Conservation (phyloP, 2,888 invertebrate species). For the Cremastinae sp. region DNA sequence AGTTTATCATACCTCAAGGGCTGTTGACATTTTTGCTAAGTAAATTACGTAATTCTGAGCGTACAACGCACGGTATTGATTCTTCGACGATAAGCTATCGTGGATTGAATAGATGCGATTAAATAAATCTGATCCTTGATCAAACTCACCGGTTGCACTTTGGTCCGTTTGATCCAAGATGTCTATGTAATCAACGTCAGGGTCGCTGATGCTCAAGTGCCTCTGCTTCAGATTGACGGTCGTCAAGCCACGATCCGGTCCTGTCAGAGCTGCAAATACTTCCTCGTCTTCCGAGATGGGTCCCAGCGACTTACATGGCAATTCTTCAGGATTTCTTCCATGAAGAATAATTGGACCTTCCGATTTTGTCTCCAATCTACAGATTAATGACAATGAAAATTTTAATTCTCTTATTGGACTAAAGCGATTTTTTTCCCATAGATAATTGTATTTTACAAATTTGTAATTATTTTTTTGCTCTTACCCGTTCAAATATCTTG, state of each 20-base stretch:
- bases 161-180: conserved; percentile 80
- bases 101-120: neutral
- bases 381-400: conserved; percentile 21
- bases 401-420: conserved; percentile 17
- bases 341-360: conserved; percentile 84
- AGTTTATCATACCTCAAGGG: conserved; percentile 12
- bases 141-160: conserved; percentile 70
- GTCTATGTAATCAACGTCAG: conserved; percentile 88
- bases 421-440: too few relatives aligned
- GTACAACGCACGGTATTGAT: neutral
- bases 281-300: conserved; percentile 81
- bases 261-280: conserved; percentile 88
- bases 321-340: conserved; percentile 87
- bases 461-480: conserved; percentile 61
- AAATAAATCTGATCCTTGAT: neutral
- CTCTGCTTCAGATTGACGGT: conserved; percentile 86
- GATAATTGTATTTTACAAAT: too few relatives aligned
- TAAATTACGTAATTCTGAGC: neutral
- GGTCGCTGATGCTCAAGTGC: conserved; percentile 85
- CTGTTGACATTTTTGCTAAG: neutral
- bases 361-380: conserved; percentile 77
- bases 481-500: conserved; percentile 87
- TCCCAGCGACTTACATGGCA: conserved; percentile 84
- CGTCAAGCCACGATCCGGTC: conserved; percentile 90
- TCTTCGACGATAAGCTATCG: neutral